Percentiles rank a stretch among this genome's conserved stretches.
Evolutionary conservation across 2,888 invertebrate species (phyloP).

Genomic region (Spodoptera littoralis): DNA sequence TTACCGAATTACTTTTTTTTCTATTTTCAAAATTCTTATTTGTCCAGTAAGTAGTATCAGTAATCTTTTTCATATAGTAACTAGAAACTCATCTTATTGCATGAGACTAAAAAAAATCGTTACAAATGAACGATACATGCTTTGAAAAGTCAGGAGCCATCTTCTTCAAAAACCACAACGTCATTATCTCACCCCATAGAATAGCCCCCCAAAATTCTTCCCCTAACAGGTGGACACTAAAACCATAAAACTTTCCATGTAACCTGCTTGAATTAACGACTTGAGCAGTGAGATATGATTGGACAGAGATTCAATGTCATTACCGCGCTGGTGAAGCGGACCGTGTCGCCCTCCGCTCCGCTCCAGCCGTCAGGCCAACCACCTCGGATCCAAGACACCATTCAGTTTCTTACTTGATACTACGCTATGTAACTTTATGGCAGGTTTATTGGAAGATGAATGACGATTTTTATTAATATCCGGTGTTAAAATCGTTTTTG

Average conservation of each 20-base stretch:
- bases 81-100: too few relatives aligned
- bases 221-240: slow-evolving; percentile 11
- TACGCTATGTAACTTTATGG: slow-evolving; percentile 17
- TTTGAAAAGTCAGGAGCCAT: too few relatives aligned
- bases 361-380: slow-evolving; percentile 79
- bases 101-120: too few relatives aligned
- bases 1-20: too few relatives aligned
- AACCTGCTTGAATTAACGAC: slow-evolving; percentile 52
- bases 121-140: too few relatives aligned
- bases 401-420: slow-evolving; percentile 43
- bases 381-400: slow-evolving; percentile 66
- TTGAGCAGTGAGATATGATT: slow-evolving; percentile 82
- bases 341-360: slow-evolving; percentile 77
- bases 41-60: too few relatives aligned
- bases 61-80: too few relatives aligned
- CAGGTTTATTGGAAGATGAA: slow-evolving; percentile 1
- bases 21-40: too few relatives aligned
- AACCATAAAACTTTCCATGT: slow-evolving; percentile 28
- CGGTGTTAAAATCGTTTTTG: too few relatives aligned
- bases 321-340: slow-evolving; percentile 72
- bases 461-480: background rate
- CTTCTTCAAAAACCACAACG: too few relatives aligned
- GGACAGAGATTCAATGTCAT: slow-evolving; percentile 78
- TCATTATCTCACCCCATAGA: background rate
- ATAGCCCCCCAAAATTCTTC: background rate